Evolutionary conservation across 1,140 invertebrate genomes (phyloP).

Genomic region (Meloidogyne hapla): DNA sequence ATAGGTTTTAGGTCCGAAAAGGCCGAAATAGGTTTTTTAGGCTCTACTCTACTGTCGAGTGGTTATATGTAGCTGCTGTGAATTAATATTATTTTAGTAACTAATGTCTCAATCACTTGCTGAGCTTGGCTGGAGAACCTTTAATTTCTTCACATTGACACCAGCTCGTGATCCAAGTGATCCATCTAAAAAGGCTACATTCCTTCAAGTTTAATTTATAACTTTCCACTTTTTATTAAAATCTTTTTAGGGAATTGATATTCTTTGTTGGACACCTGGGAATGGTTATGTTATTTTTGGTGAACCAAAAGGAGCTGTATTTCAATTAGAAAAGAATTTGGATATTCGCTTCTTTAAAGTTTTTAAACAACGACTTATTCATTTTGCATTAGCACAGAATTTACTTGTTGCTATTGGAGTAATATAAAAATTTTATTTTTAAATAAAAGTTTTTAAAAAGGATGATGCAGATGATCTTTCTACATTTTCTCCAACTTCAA

Average conservation of each 20-base stretch:
- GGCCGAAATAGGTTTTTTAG: too few relatives aligned
- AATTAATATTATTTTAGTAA: background rate
- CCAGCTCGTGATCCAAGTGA: conserved; percentile 40
- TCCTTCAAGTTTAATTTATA: background rate
- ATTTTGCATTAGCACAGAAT: conserved; percentile 20
- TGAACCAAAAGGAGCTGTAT: conserved; percentile 49
- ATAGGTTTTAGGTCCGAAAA: too few relatives aligned
- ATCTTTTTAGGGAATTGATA: conserved; percentile 50
- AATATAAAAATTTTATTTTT: background rate
- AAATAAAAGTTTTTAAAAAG: background rate
- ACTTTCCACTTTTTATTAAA: background rate
- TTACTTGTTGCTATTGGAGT: conserved; percentile 19
- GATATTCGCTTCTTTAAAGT: conserved; percentile 44
- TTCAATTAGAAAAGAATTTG: conserved; percentile 30
- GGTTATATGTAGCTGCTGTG: too few relatives aligned
- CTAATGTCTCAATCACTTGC: conserved; percentile 36
- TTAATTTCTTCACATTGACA: conserved; percentile 53
- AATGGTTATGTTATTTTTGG: conserved; percentile 53
- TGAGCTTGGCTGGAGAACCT: conserved; percentile 55
- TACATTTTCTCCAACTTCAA: background rate
- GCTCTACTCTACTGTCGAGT: too few relatives aligned
- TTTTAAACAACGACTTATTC: conserved; percentile 39
- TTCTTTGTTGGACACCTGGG: conserved; percentile 43
- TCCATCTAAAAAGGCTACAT: conserved; percentile 30
- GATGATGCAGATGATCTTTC: conserved; percentile 10